Evolutionary conservation across 2,888 invertebrate genomes (phyloP).

Genomic region (Eristalis pertinax): DNA sequence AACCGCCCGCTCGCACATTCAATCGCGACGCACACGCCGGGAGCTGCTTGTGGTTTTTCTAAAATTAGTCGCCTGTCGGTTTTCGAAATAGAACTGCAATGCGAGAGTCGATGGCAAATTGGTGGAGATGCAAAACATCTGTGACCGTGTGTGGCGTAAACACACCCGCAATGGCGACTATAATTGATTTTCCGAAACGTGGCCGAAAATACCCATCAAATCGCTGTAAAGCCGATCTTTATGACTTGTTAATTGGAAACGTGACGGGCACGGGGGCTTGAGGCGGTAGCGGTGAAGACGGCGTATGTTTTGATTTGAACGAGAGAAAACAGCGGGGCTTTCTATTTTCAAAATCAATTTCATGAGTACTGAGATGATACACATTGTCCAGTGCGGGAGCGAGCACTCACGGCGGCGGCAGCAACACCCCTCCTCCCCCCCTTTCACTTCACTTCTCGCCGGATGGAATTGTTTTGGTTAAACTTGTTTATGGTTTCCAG

Average conservation of each 20-base stretch:
- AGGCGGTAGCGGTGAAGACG: background rate
- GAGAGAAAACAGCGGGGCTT: slow-evolving; percentile 3
- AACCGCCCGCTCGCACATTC: slow-evolving; percentile 8
- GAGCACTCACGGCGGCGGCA: background rate
- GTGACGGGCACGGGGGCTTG: background rate
- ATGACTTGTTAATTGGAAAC: slow-evolving; percentile 64
- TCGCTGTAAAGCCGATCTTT: slow-evolving; percentile 47
- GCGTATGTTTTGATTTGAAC: slow-evolving; percentile 3
- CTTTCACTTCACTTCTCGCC: background rate
- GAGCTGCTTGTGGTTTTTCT: background rate
- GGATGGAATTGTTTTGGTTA: slow-evolving; percentile 41
- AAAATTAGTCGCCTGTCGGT: slow-evolving; percentile 36
- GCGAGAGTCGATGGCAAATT: slow-evolving; percentile 43
- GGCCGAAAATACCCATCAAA: slow-evolving; percentile 1
- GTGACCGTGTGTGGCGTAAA: slow-evolving; percentile 10
- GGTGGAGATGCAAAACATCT: slow-evolving; percentile 46
- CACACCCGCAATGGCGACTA: background rate
- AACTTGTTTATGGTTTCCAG: slow-evolving; percentile 58
- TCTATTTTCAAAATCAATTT: slow-evolving; percentile 25
- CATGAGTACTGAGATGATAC: slow-evolving; percentile 17
- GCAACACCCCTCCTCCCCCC: background rate
- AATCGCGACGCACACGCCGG: background rate
- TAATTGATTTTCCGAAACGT: background rate
- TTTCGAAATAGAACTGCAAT: slow-evolving; percentile 53
- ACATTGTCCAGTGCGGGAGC: background rate